These are phyloP conservation scores for Gryllus bimaculatus DNA, from an alignment of 1,140 invertebrate species.

Conservation along the genomic window DNA sequence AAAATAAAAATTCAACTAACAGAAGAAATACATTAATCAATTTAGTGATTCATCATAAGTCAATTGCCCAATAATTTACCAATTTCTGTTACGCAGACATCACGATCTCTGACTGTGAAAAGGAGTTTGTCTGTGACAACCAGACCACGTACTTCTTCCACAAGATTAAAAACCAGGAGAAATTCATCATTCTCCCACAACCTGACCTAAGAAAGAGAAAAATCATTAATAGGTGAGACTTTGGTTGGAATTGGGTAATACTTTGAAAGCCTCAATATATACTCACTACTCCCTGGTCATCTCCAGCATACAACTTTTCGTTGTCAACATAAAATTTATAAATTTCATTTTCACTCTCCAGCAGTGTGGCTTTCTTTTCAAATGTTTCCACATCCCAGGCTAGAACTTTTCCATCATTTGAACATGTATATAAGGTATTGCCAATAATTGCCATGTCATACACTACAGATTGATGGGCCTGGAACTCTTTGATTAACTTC, in stretches of 20 bases:
- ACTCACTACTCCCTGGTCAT: slow-evolving; percentile 38
- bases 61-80: neutral
- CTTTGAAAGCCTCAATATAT: neutral
- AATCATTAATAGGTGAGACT: slow-evolving; percentile 14
- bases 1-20: slow-evolving; percentile 21
- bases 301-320: slow-evolving; percentile 34
- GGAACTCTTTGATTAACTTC: slow-evolving; percentile 33
- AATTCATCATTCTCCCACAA: slow-evolving; percentile 34
- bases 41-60: slow-evolving; percentile 14
- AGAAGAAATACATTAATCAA: slow-evolving; percentile 16
- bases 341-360: slow-evolving; percentile 30
- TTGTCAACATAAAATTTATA: slow-evolving; percentile 31
- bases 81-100: slow-evolving; percentile 35
- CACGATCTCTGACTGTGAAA: slow-evolving; percentile 36
- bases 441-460: slow-evolving; percentile 32
- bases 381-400: slow-evolving; percentile 33
- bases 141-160: slow-evolving; percentile 38
- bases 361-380: slow-evolving; percentile 27
- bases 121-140: slow-evolving; percentile 32
- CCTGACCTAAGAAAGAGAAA: slow-evolving; percentile 27
- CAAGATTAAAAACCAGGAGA: slow-evolving; percentile 29
- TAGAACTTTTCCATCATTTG: slow-evolving; percentile 39
- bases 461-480: slow-evolving; percentile 36
- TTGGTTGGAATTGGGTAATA: neutral
- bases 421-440: slow-evolving; percentile 37